Conservation (phyloP, 2,113 vertebrate genomes). For the Nothocercus nigrocapillus region DNA sequence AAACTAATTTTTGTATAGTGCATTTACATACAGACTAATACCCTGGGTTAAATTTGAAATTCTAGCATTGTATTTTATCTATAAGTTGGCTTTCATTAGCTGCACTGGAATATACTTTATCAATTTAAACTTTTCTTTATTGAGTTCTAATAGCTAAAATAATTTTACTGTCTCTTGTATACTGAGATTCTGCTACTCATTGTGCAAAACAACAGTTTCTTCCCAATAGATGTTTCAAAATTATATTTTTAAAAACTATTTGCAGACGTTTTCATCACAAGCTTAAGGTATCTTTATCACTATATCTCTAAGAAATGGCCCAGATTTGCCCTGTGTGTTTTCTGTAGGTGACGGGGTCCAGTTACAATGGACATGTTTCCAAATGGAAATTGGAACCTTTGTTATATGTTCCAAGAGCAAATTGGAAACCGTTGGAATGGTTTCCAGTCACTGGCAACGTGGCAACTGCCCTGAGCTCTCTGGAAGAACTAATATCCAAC, state of each 20-base stretch:
- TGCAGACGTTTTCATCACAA: neutral
- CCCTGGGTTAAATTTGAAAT: neutral
- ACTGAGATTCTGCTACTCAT: neutral
- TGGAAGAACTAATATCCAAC: neutral
- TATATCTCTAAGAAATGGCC: neutral
- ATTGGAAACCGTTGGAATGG: too few relatives aligned
- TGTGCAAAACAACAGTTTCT: neutral
- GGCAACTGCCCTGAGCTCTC: neutral
- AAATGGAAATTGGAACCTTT: too few relatives aligned
- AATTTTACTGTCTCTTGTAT: neutral
- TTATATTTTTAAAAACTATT: neutral
- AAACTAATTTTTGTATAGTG: neutral
- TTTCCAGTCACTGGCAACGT: neutral
- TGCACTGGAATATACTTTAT: neutral
- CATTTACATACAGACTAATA: neutral
- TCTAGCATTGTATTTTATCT: neutral
- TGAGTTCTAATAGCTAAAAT: neutral
- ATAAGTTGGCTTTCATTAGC: neutral
- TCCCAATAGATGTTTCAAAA: neutral
- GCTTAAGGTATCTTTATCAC: neutral
- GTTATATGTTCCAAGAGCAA: too few relatives aligned
- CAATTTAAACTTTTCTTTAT: neutral
- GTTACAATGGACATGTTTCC: neutral
- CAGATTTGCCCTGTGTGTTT: neutral
- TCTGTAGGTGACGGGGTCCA: accelerated